These are phyloP conservation scores for Somateria mollissima DNA, from an alignment of 2,797 vertebrate species.

Conservation along the genomic window DNA sequence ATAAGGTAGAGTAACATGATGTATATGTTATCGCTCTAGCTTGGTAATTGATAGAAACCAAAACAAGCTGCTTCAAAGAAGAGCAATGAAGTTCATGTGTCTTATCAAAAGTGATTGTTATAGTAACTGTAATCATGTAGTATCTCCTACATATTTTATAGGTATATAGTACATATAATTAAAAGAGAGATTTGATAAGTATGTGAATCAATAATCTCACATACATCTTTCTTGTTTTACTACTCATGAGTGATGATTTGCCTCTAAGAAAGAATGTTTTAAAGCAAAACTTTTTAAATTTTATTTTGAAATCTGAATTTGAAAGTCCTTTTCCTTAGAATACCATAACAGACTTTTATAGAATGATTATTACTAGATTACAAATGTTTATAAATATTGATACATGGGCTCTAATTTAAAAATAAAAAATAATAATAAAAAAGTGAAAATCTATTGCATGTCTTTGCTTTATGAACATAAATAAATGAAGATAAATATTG, in stretches of 20 bases:
- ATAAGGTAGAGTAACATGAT: not conserved
- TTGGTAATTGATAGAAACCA: not conserved
- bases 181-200: not conserved
- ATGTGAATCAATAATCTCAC: not conserved
- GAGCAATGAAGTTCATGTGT: not conserved
- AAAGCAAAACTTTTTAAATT: not conserved
- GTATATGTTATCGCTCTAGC: not conserved
- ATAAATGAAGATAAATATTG: not conserved
- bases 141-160: not conserved
- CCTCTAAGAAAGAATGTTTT: not conserved
- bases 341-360: not conserved
- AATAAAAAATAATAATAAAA: not conserved
- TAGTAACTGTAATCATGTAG: not conserved
- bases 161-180: not conserved
- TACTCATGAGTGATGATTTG: not conserved
- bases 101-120: not conserved
- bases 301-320: not conserved
- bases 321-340: not conserved
- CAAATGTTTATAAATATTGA: not conserved
- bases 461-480: not conserved
- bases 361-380: not conserved
- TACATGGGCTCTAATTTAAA: not conserved
- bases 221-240: not conserved
- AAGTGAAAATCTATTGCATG: not conserved
- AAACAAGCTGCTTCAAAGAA: not conserved